phyloP scores from a whole-genome alignment of 2,888 invertebrate genomes.

The Xestia sexstrigata region DNA sequence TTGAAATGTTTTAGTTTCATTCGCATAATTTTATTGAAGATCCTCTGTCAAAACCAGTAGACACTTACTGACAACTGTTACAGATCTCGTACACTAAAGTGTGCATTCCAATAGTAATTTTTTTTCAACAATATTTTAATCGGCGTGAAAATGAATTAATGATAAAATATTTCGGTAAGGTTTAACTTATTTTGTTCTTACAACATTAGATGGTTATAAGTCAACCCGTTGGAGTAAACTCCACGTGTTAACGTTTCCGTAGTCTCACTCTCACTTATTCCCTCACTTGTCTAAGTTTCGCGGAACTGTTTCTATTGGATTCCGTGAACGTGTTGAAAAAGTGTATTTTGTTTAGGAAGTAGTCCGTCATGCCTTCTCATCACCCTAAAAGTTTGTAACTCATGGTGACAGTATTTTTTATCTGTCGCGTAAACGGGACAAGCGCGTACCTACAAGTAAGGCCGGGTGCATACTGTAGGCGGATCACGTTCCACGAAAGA shows the following conservation, averaged over 20 bases:
- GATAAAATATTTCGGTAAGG: background rate
- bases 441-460: conserved; percentile 65
- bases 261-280: conserved; percentile 40
- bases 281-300: conserved; percentile 51
- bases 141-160: background rate
- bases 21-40: background rate
- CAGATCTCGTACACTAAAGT: background rate
- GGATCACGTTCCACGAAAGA: conserved; percentile 86
- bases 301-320: conserved; percentile 59
- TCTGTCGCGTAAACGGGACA: conserved; percentile 64
- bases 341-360: conserved; percentile 64
- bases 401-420: conserved; percentile 70
- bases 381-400: conserved; percentile 68
- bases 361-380: conserved; percentile 65
- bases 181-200: background rate
- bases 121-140: background rate
- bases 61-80: background rate
- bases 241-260: conserved; percentile 9
- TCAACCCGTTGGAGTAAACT: conserved; percentile 19
- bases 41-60: background rate
- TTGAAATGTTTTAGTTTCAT: conserved; percentile 24
- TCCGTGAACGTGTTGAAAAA: conserved; percentile 59
- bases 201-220: background rate
- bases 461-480: conserved; percentile 77
- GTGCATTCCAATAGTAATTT: background rate